Percentiles rank a stretch among this genome's conserved stretches.
phyloP scores from a whole-genome alignment of 2,888 invertebrate species.

The Coelopa pilipes region DNA sequence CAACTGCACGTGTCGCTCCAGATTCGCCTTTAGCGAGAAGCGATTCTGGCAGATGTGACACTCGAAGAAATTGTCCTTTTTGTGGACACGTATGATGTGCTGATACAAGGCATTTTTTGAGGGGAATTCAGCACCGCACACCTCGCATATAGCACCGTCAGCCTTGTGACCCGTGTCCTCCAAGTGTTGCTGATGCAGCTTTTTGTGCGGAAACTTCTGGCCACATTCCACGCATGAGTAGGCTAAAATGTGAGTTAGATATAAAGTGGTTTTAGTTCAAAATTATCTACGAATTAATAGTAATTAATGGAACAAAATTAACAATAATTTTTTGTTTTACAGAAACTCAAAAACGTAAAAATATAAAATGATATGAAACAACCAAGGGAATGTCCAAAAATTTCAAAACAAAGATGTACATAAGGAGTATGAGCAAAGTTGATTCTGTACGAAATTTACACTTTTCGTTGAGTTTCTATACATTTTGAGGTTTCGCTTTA shows the following conservation, averaged over 20 bases:
- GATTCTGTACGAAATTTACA: slow-evolving; percentile 46
- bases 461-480: slow-evolving; percentile 29
- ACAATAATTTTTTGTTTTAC: slow-evolving; percentile 34
- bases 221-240: slow-evolving; percentile 65
- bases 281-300: not conserved
- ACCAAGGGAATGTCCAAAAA: not conserved
- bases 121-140: slow-evolving; percentile 64
- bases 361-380: not conserved
- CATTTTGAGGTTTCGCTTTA: not conserved
- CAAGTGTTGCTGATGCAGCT: slow-evolving; percentile 64
- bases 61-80: slow-evolving; percentile 66
- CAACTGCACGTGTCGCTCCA: slow-evolving; percentile 66
- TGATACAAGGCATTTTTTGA: slow-evolving; percentile 66
- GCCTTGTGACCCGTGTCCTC: slow-evolving; percentile 65
- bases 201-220: slow-evolving; percentile 63
- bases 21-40: slow-evolving; percentile 65
- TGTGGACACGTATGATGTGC: slow-evolving; percentile 65
- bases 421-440: slow-evolving; percentile 16
- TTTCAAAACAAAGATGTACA: not conserved
- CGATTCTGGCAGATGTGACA: slow-evolving; percentile 67
- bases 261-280: not conserved
- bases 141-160: slow-evolving; percentile 66
- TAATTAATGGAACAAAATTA: slow-evolving; percentile 38
- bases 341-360: not conserved
- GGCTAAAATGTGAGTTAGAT: slow-evolving; percentile 45